phyloP scores from a whole-genome alignment of 2,888 invertebrate genomes.

The Stegophylla sp. region DNA sequence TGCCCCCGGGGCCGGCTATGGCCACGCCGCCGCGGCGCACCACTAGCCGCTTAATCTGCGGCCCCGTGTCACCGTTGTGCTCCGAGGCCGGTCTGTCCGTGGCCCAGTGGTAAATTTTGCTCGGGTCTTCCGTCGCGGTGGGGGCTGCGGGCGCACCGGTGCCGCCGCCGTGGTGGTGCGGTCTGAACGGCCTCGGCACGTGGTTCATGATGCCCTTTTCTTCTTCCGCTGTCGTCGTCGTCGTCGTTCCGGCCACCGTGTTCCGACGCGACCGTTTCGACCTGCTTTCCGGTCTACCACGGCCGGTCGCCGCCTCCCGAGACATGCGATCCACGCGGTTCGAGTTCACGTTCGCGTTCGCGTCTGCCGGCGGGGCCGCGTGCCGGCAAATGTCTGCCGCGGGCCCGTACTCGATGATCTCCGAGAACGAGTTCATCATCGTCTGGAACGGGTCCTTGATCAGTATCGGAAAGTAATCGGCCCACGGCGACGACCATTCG shows the following conservation, averaged over 20 bases:
- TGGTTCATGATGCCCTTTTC: constrained; percentile 34
- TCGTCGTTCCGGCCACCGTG: neutral
- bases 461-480: constrained; percentile 69
- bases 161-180: neutral
- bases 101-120: constrained; percentile 22
- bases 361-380: too few relatives aligned
- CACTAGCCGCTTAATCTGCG: constrained; percentile 66
- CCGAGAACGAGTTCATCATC: constrained; percentile 68
- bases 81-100: constrained; percentile 21
- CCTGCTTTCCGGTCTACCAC: neutral
- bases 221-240: neutral
- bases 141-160: neutral
- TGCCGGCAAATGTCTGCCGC: constrained; percentile 67
- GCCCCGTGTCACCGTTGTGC: constrained; percentile 60
- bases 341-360: neutral
- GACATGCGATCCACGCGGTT: constrained; percentile 2
- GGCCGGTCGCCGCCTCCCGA: neutral
- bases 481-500: constrained; percentile 67
- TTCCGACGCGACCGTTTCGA: constrained; percentile 22
- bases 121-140: neutral
- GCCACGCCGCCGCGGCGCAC: constrained; percentile 80
- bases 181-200: constrained; percentile 32
- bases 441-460: constrained; percentile 70
- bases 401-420: constrained; percentile 71
- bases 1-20: constrained; percentile 82